Evolutionary conservation across 2,888 invertebrate genomes (phyloP), one percentile per base, ranked within the genome.

Genomic region (Ochropleura plecta): DNA sequence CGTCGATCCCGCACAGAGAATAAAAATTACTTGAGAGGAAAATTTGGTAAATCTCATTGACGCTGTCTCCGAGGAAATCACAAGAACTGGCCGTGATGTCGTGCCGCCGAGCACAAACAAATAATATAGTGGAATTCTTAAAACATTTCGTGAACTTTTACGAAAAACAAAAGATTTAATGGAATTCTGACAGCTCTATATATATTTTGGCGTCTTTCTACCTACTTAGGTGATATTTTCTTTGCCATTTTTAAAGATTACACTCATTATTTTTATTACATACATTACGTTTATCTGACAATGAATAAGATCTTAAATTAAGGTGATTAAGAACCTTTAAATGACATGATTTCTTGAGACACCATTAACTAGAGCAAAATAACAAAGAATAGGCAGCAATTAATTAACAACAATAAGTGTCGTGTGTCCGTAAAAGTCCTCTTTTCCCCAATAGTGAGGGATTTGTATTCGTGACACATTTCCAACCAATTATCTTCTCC

Each of bases 21-120:
- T 87, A 86, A 85, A 89, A 88, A 88, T 85, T 89, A 85, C 82
- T 82, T 80, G 79, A 81, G 77, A 92, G 66, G 93, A 81, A 88
- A 89, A 89, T 87, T 89, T 84, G 81, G 87, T 76, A 89, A 90
- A 89, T 89, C 85, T 89, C 85, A 89, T 89, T 88, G 88, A 82
- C 76, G 79, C 82, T 85, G 87, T 85, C 86, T 90, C 86, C 71
- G 78, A 86, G 86, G 86, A 88, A 90, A 91, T 91, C 88, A 88
- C 87, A 86, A 86, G 86, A 86, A 87, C 79, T 88, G 80, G 75
- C 74, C 82, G 79, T 71, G 79, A 82, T 73, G 73, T 81, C 79
- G 75, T 79, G 63, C 68, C 79, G 79, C 73, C 77, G 77, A 79
- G 81, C 78, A 82, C 82, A 87, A 86, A 88, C 84, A 87, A 86